A percentile compares a stretch with the other conserved stretches of the same genome.
Evolutionary conservation across 1,140 invertebrate genomes (phyloP).

Genomic region (Bombus pyrosoma): DNA sequence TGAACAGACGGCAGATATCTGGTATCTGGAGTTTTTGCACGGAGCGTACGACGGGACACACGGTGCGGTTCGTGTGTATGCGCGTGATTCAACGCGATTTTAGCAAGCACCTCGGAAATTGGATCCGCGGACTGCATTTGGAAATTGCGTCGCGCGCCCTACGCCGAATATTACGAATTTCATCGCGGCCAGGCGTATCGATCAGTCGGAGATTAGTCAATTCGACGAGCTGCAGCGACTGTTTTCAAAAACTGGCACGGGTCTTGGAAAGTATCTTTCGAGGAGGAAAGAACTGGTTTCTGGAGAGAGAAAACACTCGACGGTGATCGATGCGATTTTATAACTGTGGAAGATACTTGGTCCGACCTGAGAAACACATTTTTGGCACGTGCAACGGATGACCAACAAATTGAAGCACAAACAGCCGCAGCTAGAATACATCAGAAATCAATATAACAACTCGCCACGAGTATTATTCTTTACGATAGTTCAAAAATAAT

Average conservation of each 20-base stretch:
- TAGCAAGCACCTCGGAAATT: slow-evolving; percentile 46
- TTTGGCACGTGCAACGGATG: neutral
- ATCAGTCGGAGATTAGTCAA: slow-evolving; percentile 19
- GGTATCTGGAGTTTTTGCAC: slow-evolving; percentile 5
- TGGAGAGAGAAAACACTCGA: too few relatives aligned
- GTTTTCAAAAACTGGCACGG: neutral
- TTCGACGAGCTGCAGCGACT: neutral
- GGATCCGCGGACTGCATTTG: slow-evolving; percentile 48
- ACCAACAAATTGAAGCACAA: neutral
- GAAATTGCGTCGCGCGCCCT: slow-evolving; percentile 32
- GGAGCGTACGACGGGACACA: too few relatives aligned
- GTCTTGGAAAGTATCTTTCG: neutral
- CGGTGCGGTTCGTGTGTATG: neutral
- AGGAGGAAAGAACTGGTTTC: too few relatives aligned
- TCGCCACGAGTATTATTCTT: neutral
- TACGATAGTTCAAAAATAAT: too few relatives aligned
- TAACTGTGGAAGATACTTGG: too few relatives aligned
- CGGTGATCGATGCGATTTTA: neutral
- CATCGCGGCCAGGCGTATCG: slow-evolving; percentile 1
- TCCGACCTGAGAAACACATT: too few relatives aligned
- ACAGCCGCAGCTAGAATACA: neutral
- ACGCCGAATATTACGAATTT: slow-evolving; percentile 19
- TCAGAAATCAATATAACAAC: neutral
- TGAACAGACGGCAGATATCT: neutral
- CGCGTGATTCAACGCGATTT: slow-evolving; percentile 40